Conservation (phyloP, 2,797 vertebrate genomes). For the Sebastes trivittatus region DNA sequence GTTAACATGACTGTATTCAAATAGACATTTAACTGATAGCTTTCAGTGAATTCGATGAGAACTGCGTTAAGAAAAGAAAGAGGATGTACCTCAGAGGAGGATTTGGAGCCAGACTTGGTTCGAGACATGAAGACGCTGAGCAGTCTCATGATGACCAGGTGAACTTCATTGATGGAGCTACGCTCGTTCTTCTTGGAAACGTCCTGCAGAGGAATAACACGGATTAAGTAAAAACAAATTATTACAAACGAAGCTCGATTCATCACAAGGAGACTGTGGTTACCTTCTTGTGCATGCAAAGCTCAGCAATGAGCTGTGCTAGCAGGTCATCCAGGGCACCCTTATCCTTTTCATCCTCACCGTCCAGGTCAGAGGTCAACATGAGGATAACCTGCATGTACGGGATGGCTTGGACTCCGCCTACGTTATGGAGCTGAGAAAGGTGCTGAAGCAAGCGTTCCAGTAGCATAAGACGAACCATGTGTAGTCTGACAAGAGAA, state of each 20-base stretch:
- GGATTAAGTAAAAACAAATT: neutral
- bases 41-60: neutral
- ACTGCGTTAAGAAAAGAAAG: neutral
- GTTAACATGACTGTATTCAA: neutral
- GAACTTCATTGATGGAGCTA: slow-evolving; percentile 94
- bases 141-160: slow-evolving; percentile 96
- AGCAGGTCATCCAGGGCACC: slow-evolving; percentile 96
- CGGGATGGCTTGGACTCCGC: slow-evolving; percentile 96
- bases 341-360: slow-evolving; percentile 98
- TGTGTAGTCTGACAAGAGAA: slow-evolving; percentile 87
- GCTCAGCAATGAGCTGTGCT: slow-evolving; percentile 93
- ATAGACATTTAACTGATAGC: neutral
- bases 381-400: slow-evolving; percentile 99
- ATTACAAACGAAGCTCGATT: neutral
- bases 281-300: slow-evolving; percentile 98
- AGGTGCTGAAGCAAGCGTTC: slow-evolving; percentile 95
- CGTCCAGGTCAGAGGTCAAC: slow-evolving; percentile 97
- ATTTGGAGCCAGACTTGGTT: slow-evolving; percentile 97
- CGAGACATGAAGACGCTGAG: slow-evolving; percentile 99
- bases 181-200: slow-evolving; percentile 97
- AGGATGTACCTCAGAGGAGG: slow-evolving; percentile 91
- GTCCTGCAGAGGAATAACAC: slow-evolving; percentile 81
- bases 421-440: slow-evolving; percentile 92
- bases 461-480: slow-evolving; percentile 96
- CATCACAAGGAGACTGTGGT: neutral